Percentiles rank a stretch among this genome's conserved stretches.
phyloP scores from a whole-genome alignment of 2,888 invertebrate species.

The Thera obeliscata region DNA sequence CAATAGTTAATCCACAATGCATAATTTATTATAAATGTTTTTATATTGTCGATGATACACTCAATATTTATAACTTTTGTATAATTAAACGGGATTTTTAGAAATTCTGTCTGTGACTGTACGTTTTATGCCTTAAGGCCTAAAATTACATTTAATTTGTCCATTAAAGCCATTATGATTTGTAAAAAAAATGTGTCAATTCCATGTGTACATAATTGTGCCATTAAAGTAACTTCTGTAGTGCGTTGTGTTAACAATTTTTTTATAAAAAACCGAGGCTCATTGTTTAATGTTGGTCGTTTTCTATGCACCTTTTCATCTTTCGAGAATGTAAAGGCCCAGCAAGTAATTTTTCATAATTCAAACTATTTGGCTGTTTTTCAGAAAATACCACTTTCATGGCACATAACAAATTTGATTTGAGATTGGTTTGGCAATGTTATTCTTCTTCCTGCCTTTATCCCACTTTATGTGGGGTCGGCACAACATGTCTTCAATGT shows the following conservation, averaged over 20 bases:
- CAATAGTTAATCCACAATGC: constrained; percentile 20
- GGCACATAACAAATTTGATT: constrained; percentile 53
- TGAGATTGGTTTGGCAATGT: constrained; percentile 59
- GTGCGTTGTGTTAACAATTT: constrained; percentile 61
- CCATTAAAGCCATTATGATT: constrained; percentile 55
- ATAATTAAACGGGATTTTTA: constrained; percentile 23
- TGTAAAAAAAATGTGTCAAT: constrained; percentile 76
- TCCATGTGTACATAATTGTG: constrained; percentile 81
- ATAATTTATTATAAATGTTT: constrained; percentile 30
- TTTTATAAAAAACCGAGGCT: constrained; percentile 54
- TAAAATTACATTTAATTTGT: constrained; percentile 49
- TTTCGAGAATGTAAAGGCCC: background rate
- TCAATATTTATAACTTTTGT: constrained; percentile 20
- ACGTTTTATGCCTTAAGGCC: constrained; percentile 54
- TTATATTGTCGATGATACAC: constrained; percentile 21
- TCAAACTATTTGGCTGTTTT: background rate
- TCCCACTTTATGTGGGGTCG: too few species aligned
- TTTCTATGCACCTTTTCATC: constrained; percentile 21
- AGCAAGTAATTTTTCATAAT: background rate
- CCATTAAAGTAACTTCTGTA: constrained; percentile 67
- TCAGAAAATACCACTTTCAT: background rate
- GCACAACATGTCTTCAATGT: too few species aligned
- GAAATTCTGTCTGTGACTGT: constrained; percentile 47
- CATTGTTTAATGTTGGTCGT: constrained; percentile 39
- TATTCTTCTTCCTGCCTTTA: too few species aligned